phyloP scores from a whole-genome alignment of 2,797 vertebrate species.

The Serranus cabrilla region DNA sequence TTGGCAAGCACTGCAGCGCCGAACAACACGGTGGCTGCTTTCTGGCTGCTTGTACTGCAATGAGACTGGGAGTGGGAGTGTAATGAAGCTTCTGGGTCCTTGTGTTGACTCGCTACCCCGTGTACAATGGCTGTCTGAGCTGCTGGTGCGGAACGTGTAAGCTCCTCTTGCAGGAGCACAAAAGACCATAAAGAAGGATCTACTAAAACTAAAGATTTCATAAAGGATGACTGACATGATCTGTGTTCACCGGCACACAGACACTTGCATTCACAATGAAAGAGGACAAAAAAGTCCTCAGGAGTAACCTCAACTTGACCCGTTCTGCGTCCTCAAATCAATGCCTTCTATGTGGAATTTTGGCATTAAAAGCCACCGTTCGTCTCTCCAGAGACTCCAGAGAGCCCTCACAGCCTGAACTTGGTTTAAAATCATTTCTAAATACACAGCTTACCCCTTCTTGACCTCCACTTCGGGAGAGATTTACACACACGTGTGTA shows the following conservation, averaged over 20 bases:
- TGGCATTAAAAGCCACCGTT: constrained; percentile 23
- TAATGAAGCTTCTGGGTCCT: constrained; percentile 77
- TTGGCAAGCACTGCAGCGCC: constrained; percentile 48
- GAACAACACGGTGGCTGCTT: constrained; percentile 57
- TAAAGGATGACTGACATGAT: neutral
- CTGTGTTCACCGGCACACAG: neutral
- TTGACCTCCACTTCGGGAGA: constrained; percentile 50
- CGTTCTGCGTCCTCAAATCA: constrained; percentile 2
- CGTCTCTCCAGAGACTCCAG: constrained; percentile 18
- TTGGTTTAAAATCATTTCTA: constrained; percentile 37
- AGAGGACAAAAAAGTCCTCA: neutral
- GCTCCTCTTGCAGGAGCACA: constrained; percentile 16
- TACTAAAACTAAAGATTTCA: neutral
- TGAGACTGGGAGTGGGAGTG: constrained; percentile 55
- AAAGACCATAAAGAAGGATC: neutral
- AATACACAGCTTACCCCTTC: constrained; percentile 17
- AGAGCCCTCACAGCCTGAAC: constrained; percentile 17
- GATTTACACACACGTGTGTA: constrained; percentile 19
- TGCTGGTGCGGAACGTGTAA: constrained; percentile 44
- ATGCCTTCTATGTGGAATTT: constrained; percentile 21
- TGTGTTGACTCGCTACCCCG: constrained; percentile 47
- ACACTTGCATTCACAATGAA: neutral
- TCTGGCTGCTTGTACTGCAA: constrained; percentile 54
- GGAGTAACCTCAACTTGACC: constrained; percentile 4
- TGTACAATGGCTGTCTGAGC: constrained; percentile 55